Conservation (phyloP, 2,888 invertebrate species). For the Apamea epomidion region DNA sequence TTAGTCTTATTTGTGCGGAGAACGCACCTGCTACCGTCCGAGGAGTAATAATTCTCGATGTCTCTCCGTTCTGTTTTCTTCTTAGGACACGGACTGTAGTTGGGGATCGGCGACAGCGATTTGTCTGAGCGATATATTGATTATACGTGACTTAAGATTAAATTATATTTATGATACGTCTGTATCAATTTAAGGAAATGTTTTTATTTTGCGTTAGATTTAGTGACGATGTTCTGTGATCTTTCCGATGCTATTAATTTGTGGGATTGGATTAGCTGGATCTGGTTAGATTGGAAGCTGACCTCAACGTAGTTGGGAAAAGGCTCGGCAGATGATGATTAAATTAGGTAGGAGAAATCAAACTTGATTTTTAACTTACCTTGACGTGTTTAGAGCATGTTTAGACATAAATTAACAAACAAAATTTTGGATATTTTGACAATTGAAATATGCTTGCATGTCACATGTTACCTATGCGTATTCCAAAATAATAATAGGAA, state of each 20-base stretch:
- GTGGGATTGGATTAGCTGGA: conserved; percentile 11
- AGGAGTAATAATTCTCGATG: conserved; percentile 81
- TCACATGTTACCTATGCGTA: neutral
- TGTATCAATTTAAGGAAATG: conserved; percentile 34
- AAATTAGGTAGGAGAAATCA: neutral
- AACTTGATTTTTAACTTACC: neutral
- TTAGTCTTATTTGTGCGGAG: conserved; percentile 76
- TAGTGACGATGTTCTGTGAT: conserved; percentile 32
- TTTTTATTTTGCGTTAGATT: conserved; percentile 39
- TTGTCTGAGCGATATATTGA: conserved; percentile 55
- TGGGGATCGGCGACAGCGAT: conserved; percentile 60
- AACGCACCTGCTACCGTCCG: conserved; percentile 81
- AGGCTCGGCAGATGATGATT: neutral
- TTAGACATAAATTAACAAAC: too few species aligned
- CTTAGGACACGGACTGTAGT: conserved; percentile 44
- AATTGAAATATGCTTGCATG: neutral
- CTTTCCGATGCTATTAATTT: conserved; percentile 35
- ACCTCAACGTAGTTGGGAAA: too few species aligned
- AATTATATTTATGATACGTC: conserved; percentile 46
- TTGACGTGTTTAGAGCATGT: neutral
- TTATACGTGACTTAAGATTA: conserved; percentile 55
- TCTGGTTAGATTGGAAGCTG: too few species aligned
- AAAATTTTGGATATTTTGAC: neutral
- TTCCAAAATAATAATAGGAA: neutral
- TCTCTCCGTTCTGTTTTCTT: conserved; percentile 70